phyloP scores from a whole-genome alignment of 2,888 invertebrate genomes.

The Augochlorella aurata region DNA sequence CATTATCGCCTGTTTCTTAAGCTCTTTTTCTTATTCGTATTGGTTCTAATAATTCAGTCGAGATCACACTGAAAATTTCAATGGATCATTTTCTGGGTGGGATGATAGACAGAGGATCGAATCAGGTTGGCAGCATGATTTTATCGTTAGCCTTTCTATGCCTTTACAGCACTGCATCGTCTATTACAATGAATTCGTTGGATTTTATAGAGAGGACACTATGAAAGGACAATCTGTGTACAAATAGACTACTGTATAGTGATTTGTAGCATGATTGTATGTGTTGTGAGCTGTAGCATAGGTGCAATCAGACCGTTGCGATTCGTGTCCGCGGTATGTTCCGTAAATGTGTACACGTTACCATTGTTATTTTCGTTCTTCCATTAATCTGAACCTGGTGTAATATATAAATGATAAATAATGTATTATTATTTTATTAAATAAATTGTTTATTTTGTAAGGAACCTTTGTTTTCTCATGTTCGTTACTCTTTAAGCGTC shows the following conservation, averaged over 20 bases:
- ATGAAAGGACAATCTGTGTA: conserved; percentile 72
- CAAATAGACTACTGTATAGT: conserved; percentile 61
- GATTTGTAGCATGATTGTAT: conserved; percentile 68
- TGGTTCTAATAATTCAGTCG: too few species aligned
- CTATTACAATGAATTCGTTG: conserved; percentile 47
- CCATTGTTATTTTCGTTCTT: conserved; percentile 66
- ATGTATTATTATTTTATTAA: conserved; percentile 77
- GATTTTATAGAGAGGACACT: conserved; percentile 56
- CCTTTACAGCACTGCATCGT: conserved; percentile 53
- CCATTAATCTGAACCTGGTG: conserved; percentile 67
- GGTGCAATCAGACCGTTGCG: conserved; percentile 34
- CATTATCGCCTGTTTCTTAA: too few species aligned
- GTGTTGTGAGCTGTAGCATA: conserved; percentile 49
- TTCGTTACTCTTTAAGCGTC: neutral
- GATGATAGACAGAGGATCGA: neutral
- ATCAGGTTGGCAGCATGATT: conserved; percentile 60
- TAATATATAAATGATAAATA: conserved; percentile 66
- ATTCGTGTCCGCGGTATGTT: conserved; percentile 41
- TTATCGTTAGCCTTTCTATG: conserved; percentile 57
- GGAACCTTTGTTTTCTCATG: neutral
- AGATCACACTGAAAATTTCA: neutral
- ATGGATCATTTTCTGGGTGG: neutral
- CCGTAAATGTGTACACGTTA: conserved; percentile 45
- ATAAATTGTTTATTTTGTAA: conserved; percentile 78
- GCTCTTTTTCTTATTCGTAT: too few species aligned